phyloP scores from a whole-genome alignment of 2,113 vertebrate species.

The Gracilinanus agilis region DNA sequence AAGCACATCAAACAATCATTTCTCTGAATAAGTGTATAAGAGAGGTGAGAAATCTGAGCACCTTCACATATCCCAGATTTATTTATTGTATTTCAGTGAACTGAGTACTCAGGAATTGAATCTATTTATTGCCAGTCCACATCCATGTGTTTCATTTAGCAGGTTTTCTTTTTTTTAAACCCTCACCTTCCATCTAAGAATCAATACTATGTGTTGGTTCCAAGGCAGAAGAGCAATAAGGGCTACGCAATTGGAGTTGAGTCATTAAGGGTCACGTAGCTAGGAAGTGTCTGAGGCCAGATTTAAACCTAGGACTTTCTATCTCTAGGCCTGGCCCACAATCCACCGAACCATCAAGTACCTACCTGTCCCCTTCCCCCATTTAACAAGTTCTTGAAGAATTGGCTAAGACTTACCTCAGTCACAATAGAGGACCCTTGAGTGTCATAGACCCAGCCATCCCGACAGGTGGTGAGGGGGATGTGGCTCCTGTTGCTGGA shows the following conservation, averaged over 20 bases:
- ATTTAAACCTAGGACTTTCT: too few relatives aligned
- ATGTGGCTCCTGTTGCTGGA: constrained; percentile 29
- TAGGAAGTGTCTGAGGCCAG: too few relatives aligned
- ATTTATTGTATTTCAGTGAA: constrained; percentile 48
- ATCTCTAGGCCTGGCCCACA: too few relatives aligned
- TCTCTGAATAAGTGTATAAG: constrained; percentile 35
- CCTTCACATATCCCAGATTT: neutral
- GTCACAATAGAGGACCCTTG: constrained; percentile 81
- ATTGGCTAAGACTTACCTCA: constrained; percentile 74
- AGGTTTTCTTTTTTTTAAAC: too few relatives aligned
- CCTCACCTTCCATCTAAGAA: too few relatives aligned
- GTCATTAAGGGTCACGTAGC: too few relatives aligned
- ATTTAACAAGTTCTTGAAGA: neutral
- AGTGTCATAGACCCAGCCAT: constrained; percentile 83
- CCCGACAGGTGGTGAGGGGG: constrained; percentile 70
- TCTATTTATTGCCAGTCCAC: neutral
- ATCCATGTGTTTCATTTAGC: neutral
- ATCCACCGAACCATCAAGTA: too few relatives aligned
- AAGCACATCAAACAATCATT: neutral
- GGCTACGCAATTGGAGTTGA: too few relatives aligned
- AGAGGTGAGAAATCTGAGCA: constrained; percentile 35
- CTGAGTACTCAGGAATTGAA: constrained; percentile 13
- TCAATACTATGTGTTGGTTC: too few relatives aligned
- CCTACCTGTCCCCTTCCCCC: too few relatives aligned
- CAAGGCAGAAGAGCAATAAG: too few relatives aligned